These are phyloP conservation scores for Sceloporus tristichus DNA, from an alignment of 2,113 vertebrate genomes.

Conservation along the genomic window DNA sequence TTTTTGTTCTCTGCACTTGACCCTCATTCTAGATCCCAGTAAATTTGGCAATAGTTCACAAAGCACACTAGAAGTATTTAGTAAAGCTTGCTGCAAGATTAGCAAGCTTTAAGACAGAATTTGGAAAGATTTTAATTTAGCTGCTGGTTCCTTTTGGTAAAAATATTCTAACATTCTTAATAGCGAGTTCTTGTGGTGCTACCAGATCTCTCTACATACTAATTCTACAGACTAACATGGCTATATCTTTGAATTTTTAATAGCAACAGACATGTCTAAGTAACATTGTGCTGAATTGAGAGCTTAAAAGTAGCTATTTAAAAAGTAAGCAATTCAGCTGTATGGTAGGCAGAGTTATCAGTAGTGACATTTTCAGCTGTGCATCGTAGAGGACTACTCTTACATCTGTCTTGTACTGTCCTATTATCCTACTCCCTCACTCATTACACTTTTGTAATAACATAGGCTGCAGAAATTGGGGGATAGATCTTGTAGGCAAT, in stretches of 20 bases:
- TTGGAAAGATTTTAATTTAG: slow-evolving; percentile 1
- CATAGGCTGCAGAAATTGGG: not conserved
- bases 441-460: not conserved
- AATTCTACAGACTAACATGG: too few species aligned
- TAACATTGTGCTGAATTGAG: not conserved
- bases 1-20: slow-evolving; percentile 45
- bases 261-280: not conserved
- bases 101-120: slow-evolving; percentile 24
- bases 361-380: not conserved
- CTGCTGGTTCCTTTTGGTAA: not conserved
- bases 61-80: not conserved
- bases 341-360: slow-evolving; percentile 7
- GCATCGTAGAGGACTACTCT: not conserved
- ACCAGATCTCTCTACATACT: too few species aligned
- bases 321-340: not conserved
- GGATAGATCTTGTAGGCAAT: too few species aligned
- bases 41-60: slow-evolving; percentile 33
- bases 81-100: not conserved
- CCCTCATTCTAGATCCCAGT: not conserved
- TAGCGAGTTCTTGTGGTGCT: not conserved
- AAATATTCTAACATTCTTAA: not conserved
- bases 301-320: not conserved
- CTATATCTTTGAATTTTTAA: too few species aligned
- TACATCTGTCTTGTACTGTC: not conserved
- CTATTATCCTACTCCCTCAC: not conserved